Conservation (phyloP, 2,113 vertebrate species). For the Psilopsiagon aymara region DNA sequence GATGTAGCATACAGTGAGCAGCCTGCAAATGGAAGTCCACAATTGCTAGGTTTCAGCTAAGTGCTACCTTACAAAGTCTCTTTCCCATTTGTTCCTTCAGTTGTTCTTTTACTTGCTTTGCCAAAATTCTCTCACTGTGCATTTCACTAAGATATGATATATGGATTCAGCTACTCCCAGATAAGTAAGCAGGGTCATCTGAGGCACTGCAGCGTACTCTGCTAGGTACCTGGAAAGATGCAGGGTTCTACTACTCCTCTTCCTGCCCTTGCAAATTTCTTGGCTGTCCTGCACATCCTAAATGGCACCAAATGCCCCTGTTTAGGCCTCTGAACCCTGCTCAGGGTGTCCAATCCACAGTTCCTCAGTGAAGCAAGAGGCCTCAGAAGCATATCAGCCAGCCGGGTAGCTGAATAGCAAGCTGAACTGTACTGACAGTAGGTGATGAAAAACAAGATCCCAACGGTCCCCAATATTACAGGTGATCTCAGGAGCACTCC, state of each 20-base stretch:
- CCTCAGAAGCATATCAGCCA: not conserved
- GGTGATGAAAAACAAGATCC: not conserved
- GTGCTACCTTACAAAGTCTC: not conserved
- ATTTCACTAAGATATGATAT: not conserved
- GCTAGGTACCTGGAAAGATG: not conserved
- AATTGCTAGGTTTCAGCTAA: not conserved
- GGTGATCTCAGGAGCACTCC: not conserved
- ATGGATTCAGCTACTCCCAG: not conserved
- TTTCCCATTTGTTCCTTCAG: not conserved
- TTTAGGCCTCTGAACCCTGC: not conserved
- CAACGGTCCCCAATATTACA: not conserved
- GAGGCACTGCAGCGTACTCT: not conserved
- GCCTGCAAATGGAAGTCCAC: not conserved
- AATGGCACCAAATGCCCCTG: not conserved
- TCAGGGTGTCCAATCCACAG: not conserved
- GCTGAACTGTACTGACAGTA: not conserved
- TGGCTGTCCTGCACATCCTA: not conserved
- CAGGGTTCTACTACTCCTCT: not conserved
- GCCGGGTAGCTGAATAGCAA: not conserved
- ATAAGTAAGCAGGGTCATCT: no score
- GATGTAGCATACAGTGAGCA: accelerated
- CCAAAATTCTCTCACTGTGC: not conserved
- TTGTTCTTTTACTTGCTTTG: not conserved
- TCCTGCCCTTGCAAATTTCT: not conserved
- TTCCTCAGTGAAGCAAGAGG: not conserved